Base-by-base conservation (phyloP, 2,888 invertebrate genomes). In the Chrysotoxum bicinctum region DNA sequence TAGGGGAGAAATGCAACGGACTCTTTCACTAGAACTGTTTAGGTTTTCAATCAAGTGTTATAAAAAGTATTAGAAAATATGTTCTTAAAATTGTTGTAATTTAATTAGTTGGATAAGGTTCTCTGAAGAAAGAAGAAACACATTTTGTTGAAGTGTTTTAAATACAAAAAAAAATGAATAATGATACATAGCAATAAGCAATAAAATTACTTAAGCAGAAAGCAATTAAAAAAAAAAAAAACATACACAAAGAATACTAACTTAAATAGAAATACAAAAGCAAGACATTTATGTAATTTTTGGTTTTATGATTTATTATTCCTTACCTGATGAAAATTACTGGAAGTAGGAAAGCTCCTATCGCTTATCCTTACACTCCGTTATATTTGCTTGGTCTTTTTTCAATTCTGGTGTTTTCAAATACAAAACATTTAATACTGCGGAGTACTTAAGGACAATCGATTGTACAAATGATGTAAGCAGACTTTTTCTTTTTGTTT, bases 311-410 rank as follows among this genome's bases (percentile, higher is more conserved):
- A 14, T n/a, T 26, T 23, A 50, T 32, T 43, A 7, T 48, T 72
- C 69, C 85, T 85, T 85, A 85, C 85, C 85, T 85, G 85, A 76
- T 35, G 58, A 37, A 58, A 81, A 37, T 56, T 56, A 69, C 56
- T 50, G 19, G 66, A 66, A 85, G 80, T 73, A 81, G 69, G 80
- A 81, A 81, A 81, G 76, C 81, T 77, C 85, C 81, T 85, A 85
- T 50, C 69, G 82, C 54, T 66, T 50, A 64, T 76, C 66, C 48
- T 54, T 69, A 62, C 21, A 37, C 76, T 77, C 76, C 81, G 81
- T 66, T 35, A 19, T 72, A 66, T n/a, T 73, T 79, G 52, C 43
- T 69, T 70, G 43, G 12, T 35, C 30, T 23, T 68, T 21, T 78
- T 37, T 52, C 30, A 73, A 58, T 62, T 60, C 8, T 52, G 40